phyloP scores from a whole-genome alignment of 2,888 invertebrate genomes.

The Galerucella nymphaeae region DNA sequence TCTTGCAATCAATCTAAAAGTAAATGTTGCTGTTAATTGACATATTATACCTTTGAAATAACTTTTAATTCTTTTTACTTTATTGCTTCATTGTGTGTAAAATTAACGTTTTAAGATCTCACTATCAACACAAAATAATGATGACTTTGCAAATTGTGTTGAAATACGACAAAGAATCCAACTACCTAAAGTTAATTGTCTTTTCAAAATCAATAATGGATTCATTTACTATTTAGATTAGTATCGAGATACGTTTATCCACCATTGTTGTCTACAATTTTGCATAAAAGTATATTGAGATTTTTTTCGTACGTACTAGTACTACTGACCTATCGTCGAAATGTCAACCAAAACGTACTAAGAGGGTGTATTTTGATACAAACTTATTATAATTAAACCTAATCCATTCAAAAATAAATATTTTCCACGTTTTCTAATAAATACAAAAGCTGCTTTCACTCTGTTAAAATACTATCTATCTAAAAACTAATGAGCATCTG shows the following conservation, averaged over 20 bases:
- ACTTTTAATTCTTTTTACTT: not conserved
- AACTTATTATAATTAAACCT: not conserved
- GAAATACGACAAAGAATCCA: not conserved
- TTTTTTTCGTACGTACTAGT: not conserved
- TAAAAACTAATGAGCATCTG: slow-evolving; percentile 24
- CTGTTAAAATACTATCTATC: not conserved
- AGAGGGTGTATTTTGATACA: not conserved
- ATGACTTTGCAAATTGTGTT: too few relatives aligned
- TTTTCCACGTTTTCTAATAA: not conserved
- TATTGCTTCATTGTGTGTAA: slow-evolving; percentile 1
- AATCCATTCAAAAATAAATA: slow-evolving; percentile 19
- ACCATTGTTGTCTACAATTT: slow-evolving; percentile 7
- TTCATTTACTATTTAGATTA: slow-evolving; percentile 8
- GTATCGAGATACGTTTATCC: not conserved
- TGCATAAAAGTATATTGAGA: not conserved
- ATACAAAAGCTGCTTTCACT: slow-evolving; percentile 17
- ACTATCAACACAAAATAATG: not conserved
- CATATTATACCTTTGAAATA: not conserved
- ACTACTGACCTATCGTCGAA: not conserved
- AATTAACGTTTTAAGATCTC: not conserved
- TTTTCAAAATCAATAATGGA: not conserved
- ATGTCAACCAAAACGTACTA: not conserved
- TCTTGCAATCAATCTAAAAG: not conserved
- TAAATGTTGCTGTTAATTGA: not conserved
- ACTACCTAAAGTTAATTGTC: not conserved